Base-by-base conservation (phyloP, 2,888 invertebrate genomes). In the Luperina testacea region DNA sequence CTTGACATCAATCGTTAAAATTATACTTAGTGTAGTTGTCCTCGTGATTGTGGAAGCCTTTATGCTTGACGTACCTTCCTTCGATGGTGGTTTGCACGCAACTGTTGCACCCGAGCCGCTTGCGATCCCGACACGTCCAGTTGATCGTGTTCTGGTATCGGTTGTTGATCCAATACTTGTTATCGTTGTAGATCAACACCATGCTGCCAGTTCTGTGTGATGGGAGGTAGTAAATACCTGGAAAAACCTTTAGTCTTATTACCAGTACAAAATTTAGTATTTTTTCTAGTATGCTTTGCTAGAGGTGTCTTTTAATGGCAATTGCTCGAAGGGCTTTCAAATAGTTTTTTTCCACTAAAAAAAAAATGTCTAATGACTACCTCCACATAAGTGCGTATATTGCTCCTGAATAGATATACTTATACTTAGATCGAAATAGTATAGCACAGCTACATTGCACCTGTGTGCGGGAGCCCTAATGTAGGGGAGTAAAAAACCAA, bases 101-200 rank as follows among this genome's bases (percentile, higher is more conserved):
- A 89, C 96, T 96, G 90, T 93, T 95, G 90, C 97, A 97, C 0
- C 97, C 97, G 0, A 96, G 88, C 0, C 96, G 90, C 82, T 97
- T 96, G 32, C 96, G 91, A 75, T 97, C 97, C 78, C 96, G 91
- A 87, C 97, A 97, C 0, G 97, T 97, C 97, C 97, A 97, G 78
- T 97, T 97, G 42, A 97, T 97, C 0, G 97, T 97, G 86, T 96
- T 96, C 90, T 96, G 96, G 77, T 97, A 97, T 17, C 96, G 92
- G 75, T 97, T 97, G 90, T 97, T 97, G 87, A 97, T 96, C 97
- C 97, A 97, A 81, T 95, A 97, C 87, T 97, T 97, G 91, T 97
- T 97, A 87, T 97, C 96, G 80, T 96, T 95, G 90, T 94, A 97
- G 88, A 97, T 97, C 74, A 97, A 91, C 61, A 97, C 96, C 96